Evolutionary conservation across 2,797 vertebrate genomes (phyloP).

Genomic region (Holocentrus rufus): DNA sequence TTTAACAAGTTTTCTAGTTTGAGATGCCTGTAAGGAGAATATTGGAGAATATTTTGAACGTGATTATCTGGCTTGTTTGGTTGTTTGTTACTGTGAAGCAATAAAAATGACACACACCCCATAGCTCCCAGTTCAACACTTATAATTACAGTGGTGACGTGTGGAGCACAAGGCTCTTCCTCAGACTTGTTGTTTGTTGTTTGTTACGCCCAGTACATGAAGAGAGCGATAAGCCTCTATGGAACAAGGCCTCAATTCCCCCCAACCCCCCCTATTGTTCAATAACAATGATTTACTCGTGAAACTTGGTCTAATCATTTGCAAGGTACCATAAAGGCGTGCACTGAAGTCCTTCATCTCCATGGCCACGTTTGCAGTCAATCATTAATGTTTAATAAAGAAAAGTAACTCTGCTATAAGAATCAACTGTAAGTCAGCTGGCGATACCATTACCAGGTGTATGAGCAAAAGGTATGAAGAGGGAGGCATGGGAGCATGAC

Average conservation of each 20-base stretch:
- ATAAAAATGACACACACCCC: too few relatives aligned
- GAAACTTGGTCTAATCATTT: conserved; percentile 55
- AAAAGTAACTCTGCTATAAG: conserved; percentile 61
- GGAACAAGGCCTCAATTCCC: conserved; percentile 14
- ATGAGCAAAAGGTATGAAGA: conserved; percentile 32
- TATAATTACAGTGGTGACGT: too few relatives aligned
- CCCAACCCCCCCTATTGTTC: not conserved
- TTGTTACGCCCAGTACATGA: not conserved
- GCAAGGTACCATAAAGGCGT: conserved; percentile 62
- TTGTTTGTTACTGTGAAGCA: not conserved
- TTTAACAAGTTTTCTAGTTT: too few relatives aligned
- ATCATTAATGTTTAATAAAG: conserved; percentile 75
- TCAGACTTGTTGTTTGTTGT: too few relatives aligned
- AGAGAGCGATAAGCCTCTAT: conserved; percentile 6
- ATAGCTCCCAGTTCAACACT: too few relatives aligned
- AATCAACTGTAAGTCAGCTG: conserved; percentile 17
- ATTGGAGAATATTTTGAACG: not conserved
- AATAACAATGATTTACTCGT: conserved; percentile 31
- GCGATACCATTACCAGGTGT: conserved; percentile 56
- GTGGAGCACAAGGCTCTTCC: too few relatives aligned
- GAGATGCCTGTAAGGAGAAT: too few relatives aligned
- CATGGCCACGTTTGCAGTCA: conserved; percentile 67
- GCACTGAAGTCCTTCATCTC: conserved; percentile 70
- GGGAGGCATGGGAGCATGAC: conserved; percentile 28
- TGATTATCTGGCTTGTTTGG: not conserved